Conservation (phyloP, 2,113 vertebrate genomes). For the Condylura cristata region DNA sequence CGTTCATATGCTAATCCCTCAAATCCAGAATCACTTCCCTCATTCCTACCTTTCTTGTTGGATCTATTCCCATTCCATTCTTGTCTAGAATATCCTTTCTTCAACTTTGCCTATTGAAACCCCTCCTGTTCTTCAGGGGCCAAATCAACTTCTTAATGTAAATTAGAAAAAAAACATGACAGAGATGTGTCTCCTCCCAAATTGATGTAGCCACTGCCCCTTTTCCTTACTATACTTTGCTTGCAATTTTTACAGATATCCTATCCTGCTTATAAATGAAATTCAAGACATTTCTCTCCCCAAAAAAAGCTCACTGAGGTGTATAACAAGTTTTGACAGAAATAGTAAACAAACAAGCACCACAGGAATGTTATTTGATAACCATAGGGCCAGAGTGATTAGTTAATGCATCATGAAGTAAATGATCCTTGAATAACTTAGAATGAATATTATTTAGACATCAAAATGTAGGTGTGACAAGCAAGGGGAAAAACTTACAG, state of each 20-base stretch:
- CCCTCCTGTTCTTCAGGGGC: not conserved
- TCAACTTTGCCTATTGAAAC: not conserved
- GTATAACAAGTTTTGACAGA: not conserved
- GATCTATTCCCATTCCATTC: not conserved
- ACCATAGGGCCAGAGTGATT: not conserved
- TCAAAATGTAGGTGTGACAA: not conserved
- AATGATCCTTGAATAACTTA: not conserved
- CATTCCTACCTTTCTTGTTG: not conserved
- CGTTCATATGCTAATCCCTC: not conserved
- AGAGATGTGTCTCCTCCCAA: accelerated
- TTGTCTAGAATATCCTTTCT: not conserved
- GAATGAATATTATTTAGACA: not conserved
- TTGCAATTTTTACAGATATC: not conserved
- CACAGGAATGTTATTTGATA: not conserved
- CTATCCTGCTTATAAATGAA: not conserved
- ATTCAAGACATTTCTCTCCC: not conserved
- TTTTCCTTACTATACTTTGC: not conserved
- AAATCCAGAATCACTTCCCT: not conserved
- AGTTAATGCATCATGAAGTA: not conserved
- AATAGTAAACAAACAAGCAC: not conserved
- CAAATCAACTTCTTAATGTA: not conserved
- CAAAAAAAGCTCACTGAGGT: not conserved
- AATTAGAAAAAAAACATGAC: not conserved
- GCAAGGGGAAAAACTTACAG: not conserved
- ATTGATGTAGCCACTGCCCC: not conserved